Percentiles rank a stretch among this genome's conserved stretches.
Evolutionary conservation across 2,113 vertebrate species (phyloP).

Genomic region (Psettodes erumei): DNA sequence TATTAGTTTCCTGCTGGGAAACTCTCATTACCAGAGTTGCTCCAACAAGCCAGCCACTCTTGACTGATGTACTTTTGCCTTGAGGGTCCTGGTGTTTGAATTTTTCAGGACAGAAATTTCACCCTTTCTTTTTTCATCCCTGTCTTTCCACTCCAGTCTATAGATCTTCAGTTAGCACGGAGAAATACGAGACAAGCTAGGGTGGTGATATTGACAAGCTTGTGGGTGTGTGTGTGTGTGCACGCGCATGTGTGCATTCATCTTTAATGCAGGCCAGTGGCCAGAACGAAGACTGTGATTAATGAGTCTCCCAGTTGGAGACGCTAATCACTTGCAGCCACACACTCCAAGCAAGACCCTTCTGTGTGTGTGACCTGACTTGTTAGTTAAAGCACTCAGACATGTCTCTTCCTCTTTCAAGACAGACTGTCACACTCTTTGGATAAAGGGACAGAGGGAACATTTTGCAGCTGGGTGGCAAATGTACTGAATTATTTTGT

Average conservation of each 20-base stretch:
- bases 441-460: not conserved
- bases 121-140: not conserved
- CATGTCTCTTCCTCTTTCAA: not conserved
- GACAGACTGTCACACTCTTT: not conserved
- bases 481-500: not conserved
- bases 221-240: constrained; percentile 15
- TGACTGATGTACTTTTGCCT: not conserved
- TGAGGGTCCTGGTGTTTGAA: not conserved
- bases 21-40: not conserved
- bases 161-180: constrained; percentile 17
- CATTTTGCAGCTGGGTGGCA: not conserved
- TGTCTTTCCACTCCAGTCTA: not conserved
- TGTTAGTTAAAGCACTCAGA: constrained; percentile 32
- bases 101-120: not conserved
- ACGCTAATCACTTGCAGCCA: constrained; percentile 57
- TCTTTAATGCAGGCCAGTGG: constrained; percentile 50
- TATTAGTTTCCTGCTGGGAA: constrained; percentile 3
- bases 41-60: constrained; percentile 7
- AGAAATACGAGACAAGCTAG: constrained; percentile 52
- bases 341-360: constrained; percentile 32
- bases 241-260: constrained; percentile 15
- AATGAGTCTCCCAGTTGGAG: constrained; percentile 54
- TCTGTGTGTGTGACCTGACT: constrained; percentile 24
- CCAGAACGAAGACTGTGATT: constrained; percentile 58
- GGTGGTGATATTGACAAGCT: constrained; percentile 43